Percentiles rank a stretch among this genome's conserved stretches.
Conservation (phyloP, 2,797 vertebrate genomes). For the Eospalax fontanierii region DNA sequence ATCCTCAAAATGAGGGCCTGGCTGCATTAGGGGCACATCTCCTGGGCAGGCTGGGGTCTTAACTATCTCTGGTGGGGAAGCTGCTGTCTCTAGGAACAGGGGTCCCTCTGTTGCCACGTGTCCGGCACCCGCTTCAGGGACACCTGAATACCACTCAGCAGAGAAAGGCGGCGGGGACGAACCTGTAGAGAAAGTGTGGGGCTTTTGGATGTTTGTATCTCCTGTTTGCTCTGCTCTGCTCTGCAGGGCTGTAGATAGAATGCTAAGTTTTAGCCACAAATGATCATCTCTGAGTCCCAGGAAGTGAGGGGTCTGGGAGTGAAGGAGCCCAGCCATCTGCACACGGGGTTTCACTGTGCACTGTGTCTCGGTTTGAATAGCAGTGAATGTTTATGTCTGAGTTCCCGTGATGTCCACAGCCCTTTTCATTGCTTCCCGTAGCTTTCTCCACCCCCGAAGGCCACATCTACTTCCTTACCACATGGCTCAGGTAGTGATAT, state of each 20-base stretch:
- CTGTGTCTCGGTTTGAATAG: background rate
- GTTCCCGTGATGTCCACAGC: background rate
- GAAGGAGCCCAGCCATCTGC: background rate
- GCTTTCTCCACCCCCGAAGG: background rate
- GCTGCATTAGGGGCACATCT: slow-evolving; percentile 11
- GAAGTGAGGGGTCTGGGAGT: background rate
- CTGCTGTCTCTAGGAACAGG: background rate
- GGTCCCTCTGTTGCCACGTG: background rate
- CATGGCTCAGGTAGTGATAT: background rate
- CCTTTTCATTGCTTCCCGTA: accelerated
- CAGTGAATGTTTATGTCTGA: accelerated
- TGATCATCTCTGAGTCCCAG: background rate
- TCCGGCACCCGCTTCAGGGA: background rate
- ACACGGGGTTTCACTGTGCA: accelerated
- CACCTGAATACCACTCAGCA: background rate
- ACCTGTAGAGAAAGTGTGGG: background rate
- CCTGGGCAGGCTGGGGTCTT: background rate
- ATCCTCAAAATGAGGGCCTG: slow-evolving; percentile 54
- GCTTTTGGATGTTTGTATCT: background rate
- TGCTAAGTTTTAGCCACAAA: background rate
- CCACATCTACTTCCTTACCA: accelerated
- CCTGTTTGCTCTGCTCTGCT: slow-evolving; percentile 21
- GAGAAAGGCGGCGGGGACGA: background rate
- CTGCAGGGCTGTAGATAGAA: slow-evolving; percentile 7
- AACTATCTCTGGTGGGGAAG: background rate